A percentile compares a stretch with the other conserved stretches of the same genome.
These are phyloP conservation scores for Rhegmatorhina hoffmannsi DNA, from an alignment of 2,113 vertebrate species.

Conservation along the genomic window DNA sequence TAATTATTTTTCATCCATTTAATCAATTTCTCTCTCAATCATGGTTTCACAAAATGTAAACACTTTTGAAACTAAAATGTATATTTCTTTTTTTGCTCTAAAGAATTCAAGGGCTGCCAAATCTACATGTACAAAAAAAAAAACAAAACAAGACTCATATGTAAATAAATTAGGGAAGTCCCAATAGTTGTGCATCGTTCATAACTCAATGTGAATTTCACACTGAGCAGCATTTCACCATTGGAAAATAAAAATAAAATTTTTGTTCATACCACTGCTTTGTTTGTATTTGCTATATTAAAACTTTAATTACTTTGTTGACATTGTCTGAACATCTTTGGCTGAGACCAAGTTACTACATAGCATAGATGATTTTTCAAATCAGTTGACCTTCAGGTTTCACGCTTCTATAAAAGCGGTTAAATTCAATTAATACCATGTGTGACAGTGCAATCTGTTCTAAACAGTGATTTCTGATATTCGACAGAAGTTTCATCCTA, in stretches of 20 bases:
- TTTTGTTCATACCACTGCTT: slow-evolving; percentile 73
- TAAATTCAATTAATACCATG: not conserved
- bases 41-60: slow-evolving; percentile 67
- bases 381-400: not conserved
- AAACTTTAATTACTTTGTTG: not conserved
- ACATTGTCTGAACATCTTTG: not conserved
- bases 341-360: not conserved
- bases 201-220: slow-evolving; percentile 76
- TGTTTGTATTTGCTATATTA: slow-evolving; percentile 67
- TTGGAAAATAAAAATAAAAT: slow-evolving; percentile 75
- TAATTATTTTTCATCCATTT: slow-evolving; percentile 49
- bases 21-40: slow-evolving; percentile 56
- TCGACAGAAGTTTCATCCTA: not conserved
- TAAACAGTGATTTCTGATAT: not conserved
- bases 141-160: slow-evolving; percentile 24
- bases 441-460: not conserved
- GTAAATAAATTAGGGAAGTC: slow-evolving; percentile 72
- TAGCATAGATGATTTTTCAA: not conserved
- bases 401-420: not conserved
- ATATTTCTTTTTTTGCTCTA: slow-evolving; percentile 55
- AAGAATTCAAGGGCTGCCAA: slow-evolving; percentile 72
- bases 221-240: slow-evolving; percentile 74
- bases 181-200: slow-evolving; percentile 70
- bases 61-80: slow-evolving; percentile 59
- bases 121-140: slow-evolving; percentile 52